Evolutionary conservation across 2,888 invertebrate species (phyloP), one percentile per base, ranked within the genome.

Genomic region (Amiota communis): DNA sequence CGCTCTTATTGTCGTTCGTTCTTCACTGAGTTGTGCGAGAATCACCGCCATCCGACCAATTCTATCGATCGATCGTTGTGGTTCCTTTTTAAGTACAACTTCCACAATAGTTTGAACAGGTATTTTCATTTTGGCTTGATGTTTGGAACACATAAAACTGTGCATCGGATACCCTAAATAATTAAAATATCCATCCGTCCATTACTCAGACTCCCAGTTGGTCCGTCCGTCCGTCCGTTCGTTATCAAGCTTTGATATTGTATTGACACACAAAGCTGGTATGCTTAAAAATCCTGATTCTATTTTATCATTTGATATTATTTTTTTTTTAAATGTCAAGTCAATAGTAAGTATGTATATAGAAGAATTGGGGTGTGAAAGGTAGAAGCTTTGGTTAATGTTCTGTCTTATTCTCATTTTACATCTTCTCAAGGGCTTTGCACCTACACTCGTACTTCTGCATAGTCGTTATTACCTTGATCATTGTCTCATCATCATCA

Each of bases 21-120:
- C 53, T 65, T 48, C 65, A 51, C 53, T 51, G 53, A 51, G 17
- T 59, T 59, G 59, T 59, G 59, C 59, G 53, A 15, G 53, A 53
- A 53, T 15, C n/a, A 15, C 53, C n/a, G 53, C 53, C 53, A 3
- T 8, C 53, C 13, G 53, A n/a, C n/a, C 53, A 73, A 74, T 79
- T 79, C 78, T 78, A 76, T 73, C 76, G 72, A 77, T 76, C 74
- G 74, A 59, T 59, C 51, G 63, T 23, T 20, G 2, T 36, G 23
- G 23, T 23, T 23, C 23, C 23, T 23, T 23, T 23, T 23, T 23
- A 15, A n/a, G n/a, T 57, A 17, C 9, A 53, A 20, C 23, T 49
- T 36, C 36, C 49, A 20, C 56, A 51, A 12, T 8, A 49, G 13
- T 10, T 53, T 56, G 3, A 12, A 9, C 47, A 11, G 46, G 78